Base-by-base conservation (phyloP, 2,888 invertebrate genomes). In the Drosophila paramelanica region DNA sequence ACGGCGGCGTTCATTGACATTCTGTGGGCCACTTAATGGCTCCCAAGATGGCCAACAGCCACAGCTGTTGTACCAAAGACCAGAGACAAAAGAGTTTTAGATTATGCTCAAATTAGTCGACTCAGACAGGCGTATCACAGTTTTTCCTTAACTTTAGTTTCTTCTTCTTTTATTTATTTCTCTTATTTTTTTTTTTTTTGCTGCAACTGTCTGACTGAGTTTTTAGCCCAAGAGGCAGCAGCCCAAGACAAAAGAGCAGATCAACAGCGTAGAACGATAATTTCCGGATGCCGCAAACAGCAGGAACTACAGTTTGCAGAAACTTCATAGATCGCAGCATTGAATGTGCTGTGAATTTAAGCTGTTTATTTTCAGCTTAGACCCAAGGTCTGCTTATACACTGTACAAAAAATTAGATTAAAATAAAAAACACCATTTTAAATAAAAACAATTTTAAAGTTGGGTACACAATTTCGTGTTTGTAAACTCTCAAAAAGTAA, bases 81-180 rank as follows among this genome's bases (percentile, higher is more conserved):
- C 25, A 45, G 23, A 61, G 17, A 10, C 11, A 39, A 31, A 78
- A 77, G 55, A 70, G 55, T 67, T 69, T 59, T 61, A 69, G 77
- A 69, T 71, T 70, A 86, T 67, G 84, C 62, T 80, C 51, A 79
- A 88, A 88, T 88, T 88, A 88, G 83, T 72, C 62, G 72, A 88
- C 56, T 73, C 83, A 88, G 67, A 59, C 36, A 74, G 87, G 80
- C 87, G 71, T 88, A 88, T 67, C 88, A 78, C 52, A 67, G 58
- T 38, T 46, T 58, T 76, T 60, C 38, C 31, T 27, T 33, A 25
- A 36, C 43, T 8, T 38, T 41, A 10, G 31, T 38, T 43, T 13
- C 31, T 31, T 39, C 14, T n/a, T 41, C 57, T 13, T 36, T 43
- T 42, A 41, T 46, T 23, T 27, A 31, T 43, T 23, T 43, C 33